Percentiles rank a stretch among this genome's conserved stretches.
Conservation (phyloP, 2,888 invertebrate genomes). For the Pharmacophagus antenor region DNA sequence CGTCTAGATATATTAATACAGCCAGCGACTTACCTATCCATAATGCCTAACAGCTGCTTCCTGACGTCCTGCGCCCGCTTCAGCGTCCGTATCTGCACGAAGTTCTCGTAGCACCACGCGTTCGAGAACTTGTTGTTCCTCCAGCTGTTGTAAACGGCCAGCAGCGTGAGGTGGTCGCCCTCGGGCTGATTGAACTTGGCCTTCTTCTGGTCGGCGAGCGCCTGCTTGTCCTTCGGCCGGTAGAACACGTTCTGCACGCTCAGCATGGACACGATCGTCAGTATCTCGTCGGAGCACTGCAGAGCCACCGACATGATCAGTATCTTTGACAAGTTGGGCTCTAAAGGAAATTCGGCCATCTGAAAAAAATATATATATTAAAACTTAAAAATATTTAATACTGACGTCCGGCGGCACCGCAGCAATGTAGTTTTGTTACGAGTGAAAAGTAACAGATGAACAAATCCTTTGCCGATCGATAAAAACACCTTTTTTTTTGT, state of each 20-base stretch:
- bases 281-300: slow-evolving; percentile 97
- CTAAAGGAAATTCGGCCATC: slow-evolving; percentile 99
- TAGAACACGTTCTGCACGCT: slow-evolving; percentile 98
- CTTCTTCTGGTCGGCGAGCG: slow-evolving; percentile 98
- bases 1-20: too few species aligned
- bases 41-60: slow-evolving; percentile 97
- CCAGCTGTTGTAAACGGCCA: slow-evolving; percentile 99
- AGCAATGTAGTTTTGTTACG: too few species aligned
- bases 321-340: slow-evolving; percentile 99
- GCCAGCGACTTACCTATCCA: slow-evolving; percentile 87
- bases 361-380: slow-evolving; percentile 59
- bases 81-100: slow-evolving; percentile 97
- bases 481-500: too few species aligned
- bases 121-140: slow-evolving; percentile 99
- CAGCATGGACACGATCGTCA: slow-evolving; percentile 99
- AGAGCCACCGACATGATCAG: slow-evolving; percentile 99
- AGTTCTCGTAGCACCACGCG: slow-evolving; percentile 99
- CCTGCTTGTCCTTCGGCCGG: slow-evolving; percentile 96
- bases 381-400: too few species aligned
- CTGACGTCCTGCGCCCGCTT: slow-evolving; percentile 99
- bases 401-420: too few species aligned
- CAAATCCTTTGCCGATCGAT: too few species aligned
- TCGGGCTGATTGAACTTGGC: slow-evolving; percentile 99
- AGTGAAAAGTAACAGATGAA: too few species aligned
- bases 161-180: slow-evolving; percentile 97